phyloP scores from a whole-genome alignment of 2,888 invertebrate species.

The Plagiodera versicolora region DNA sequence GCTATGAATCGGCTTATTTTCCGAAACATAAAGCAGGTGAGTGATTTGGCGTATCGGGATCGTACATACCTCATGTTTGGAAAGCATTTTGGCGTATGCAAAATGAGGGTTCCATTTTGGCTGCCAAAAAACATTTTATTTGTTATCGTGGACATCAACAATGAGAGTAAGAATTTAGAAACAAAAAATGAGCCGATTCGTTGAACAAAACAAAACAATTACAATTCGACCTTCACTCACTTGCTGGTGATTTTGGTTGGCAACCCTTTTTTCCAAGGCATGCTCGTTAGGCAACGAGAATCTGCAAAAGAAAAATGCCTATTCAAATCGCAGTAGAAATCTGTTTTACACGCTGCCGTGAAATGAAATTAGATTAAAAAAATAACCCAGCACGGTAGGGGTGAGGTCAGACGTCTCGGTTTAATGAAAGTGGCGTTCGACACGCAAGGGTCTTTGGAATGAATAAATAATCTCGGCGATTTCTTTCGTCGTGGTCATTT shows the following conservation, averaged over 20 bases:
- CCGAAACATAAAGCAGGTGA: neutral
- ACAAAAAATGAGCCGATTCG: conserved; percentile 39
- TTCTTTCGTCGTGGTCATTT: neutral
- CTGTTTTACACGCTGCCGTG: neutral
- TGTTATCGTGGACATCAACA: neutral
- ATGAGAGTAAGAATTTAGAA: conserved; percentile 23
- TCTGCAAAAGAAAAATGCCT: neutral
- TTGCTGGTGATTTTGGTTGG: neutral
- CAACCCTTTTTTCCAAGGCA: conserved; percentile 20
- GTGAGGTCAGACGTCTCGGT: conserved; percentile 6
- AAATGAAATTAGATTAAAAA: conserved; percentile 12
- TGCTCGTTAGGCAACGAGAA: neutral
- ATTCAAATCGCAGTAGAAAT: neutral
- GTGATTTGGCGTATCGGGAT: neutral
- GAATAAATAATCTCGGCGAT: conserved; percentile 5
- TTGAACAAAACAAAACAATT: conserved; percentile 1
- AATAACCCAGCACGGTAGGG: conserved; percentile 5
- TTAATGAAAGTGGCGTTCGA: neutral
- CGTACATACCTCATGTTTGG: conserved; percentile 46
- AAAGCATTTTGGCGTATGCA: conserved; percentile 60
- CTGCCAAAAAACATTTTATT: conserved; percentile 37
- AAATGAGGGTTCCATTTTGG: conserved; percentile 61
- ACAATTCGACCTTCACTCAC: neutral
- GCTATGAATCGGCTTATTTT: conserved; percentile 20
- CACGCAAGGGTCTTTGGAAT: conserved; percentile 11